These are phyloP conservation scores for Trichonephila clavata DNA, from an alignment of 1,140 invertebrate genomes.

Conservation along the genomic window DNA sequence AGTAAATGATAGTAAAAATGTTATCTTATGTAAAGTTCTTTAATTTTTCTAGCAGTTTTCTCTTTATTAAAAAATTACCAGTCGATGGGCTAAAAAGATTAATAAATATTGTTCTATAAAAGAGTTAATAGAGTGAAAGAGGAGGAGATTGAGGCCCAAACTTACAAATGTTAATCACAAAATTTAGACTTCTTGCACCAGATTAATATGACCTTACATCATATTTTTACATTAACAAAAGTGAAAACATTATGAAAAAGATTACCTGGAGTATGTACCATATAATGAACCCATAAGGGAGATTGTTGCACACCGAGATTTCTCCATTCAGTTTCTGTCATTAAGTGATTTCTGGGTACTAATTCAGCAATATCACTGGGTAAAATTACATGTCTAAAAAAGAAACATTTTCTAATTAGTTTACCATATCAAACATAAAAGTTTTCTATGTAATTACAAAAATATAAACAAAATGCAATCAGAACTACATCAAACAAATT, in stretches of 20 bases:
- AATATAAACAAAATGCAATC: neutral
- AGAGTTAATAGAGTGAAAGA: too few relatives aligned
- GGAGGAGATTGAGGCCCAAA: too few relatives aligned
- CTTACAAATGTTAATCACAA: too few relatives aligned
- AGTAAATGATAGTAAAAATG: too few relatives aligned
- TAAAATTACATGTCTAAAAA: slow-evolving; percentile 92
- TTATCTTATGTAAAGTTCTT: too few relatives aligned
- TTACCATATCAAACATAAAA: neutral
- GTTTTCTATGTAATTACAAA: neutral
- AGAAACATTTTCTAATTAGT: slow-evolving; percentile 36
- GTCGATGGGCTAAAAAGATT: too few relatives aligned
- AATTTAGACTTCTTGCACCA: too few relatives aligned
- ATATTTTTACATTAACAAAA: too few relatives aligned
- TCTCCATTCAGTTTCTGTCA: slow-evolving; percentile 96
- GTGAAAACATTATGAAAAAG: neutral
- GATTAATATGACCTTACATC: too few relatives aligned
- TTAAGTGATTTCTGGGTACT: slow-evolving; percentile 93
- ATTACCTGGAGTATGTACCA: slow-evolving; percentile 90
- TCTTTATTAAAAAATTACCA: too few relatives aligned
- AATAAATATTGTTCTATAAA: too few relatives aligned
- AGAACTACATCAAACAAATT: neutral
- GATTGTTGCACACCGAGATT: slow-evolving; percentile 95
- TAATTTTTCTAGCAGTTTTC: too few relatives aligned
- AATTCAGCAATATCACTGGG: slow-evolving; percentile 93
- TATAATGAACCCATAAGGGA: slow-evolving; percentile 96